phyloP scores from a whole-genome alignment of 2,888 invertebrate genomes.

The Pollenia angustigena region DNA sequence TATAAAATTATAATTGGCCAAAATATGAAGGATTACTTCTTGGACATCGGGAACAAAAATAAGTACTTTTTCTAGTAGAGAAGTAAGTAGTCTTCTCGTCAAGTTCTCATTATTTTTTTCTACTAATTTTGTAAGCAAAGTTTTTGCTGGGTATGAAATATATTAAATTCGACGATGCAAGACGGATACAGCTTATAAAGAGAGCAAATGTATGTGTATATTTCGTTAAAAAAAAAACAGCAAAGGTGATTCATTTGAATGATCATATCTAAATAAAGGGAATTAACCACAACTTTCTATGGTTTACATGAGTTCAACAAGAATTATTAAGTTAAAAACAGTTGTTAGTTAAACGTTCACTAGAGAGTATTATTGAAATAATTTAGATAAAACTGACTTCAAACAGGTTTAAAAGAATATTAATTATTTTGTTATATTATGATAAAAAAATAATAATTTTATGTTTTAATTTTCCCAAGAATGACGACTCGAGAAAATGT shows the following conservation, averaged over 20 bases:
- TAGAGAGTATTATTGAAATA: background rate
- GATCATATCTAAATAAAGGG: background rate
- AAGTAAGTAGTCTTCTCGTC: no score
- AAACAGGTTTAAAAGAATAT: background rate
- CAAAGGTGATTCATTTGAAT: constrained; percentile 4
- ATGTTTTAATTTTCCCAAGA: background rate
- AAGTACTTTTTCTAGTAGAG: no score
- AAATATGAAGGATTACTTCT: no score
- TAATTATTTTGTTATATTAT: background rate
- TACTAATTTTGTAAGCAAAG: no score
- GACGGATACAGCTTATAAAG: background rate
- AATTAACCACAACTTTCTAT: constrained; percentile 15
- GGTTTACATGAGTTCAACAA: background rate
- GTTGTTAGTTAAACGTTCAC: background rate
- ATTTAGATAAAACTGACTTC: background rate
- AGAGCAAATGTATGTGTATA: background rate
- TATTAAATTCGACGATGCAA: no score
- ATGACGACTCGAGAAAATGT: background rate
- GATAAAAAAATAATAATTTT: background rate
- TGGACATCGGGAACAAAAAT: no score
- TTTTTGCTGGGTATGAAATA: no score
- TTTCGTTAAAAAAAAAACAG: background rate
- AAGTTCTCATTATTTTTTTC: no score
- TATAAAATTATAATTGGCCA: no score
- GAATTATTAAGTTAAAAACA: background rate